A percentile compares a stretch with the other conserved stretches of the same genome.
These are phyloP conservation scores for Bombycilla garrulus DNA, from an alignment of 2,113 vertebrate species.

Conservation along the genomic window DNA sequence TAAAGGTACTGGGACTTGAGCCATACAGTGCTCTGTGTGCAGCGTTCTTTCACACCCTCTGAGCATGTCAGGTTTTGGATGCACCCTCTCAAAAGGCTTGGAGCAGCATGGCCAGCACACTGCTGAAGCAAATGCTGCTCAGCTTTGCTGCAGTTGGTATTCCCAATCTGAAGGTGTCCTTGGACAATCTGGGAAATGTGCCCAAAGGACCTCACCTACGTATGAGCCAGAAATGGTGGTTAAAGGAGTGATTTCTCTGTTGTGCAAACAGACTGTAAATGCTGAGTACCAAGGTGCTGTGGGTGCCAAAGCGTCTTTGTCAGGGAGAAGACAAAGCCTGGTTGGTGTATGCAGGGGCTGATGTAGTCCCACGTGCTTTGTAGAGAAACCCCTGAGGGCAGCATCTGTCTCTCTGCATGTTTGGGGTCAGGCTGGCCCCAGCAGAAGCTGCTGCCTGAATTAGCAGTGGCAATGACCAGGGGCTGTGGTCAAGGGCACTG, in stretches of 20 bases:
- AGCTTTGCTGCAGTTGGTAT: neutral
- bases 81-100: fast-evolving
- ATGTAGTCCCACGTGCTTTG: neutral
- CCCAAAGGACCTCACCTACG: neutral
- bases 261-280: fast-evolving
- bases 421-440: neutral
- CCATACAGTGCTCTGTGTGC: fast-evolving
- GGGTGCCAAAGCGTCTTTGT: fast-evolving
- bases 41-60: neutral
- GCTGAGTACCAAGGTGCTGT: neutral
- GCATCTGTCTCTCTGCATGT: neutral
- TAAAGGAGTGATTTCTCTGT: neutral
- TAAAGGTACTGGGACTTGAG: neutral
- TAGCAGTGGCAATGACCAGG: fast-evolving
- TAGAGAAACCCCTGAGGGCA: neutral
- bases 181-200: neutral
- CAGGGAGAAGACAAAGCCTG: neutral
- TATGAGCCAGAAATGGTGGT: fast-evolving
- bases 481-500: fast-evolving
- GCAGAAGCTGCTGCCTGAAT: neutral
- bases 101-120: neutral
- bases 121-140: neutral
- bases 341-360: neutral
- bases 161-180: neutral
- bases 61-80: neutral